Evolutionary conservation across 1,140 invertebrate genomes (phyloP).

Genomic region (Scaptodrosophila lebanonensis): DNA sequence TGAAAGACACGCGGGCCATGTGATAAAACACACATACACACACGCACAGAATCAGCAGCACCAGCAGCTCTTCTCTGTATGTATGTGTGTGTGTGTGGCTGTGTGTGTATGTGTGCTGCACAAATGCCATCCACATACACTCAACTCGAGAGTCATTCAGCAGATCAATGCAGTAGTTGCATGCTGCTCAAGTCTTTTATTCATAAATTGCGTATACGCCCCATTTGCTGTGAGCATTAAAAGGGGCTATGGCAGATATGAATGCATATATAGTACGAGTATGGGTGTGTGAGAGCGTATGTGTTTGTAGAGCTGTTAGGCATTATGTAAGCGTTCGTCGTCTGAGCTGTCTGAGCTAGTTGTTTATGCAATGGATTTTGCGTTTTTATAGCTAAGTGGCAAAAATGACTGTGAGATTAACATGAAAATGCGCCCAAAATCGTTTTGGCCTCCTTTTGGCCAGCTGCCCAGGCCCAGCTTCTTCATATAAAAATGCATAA

Average conservation of each 20-base stretch:
- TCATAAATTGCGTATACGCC: constrained; percentile 45
- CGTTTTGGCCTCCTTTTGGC: constrained; percentile 19
- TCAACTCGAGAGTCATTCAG: constrained; percentile 14
- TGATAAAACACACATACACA: too few relatives aligned
- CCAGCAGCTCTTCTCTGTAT: too few relatives aligned
- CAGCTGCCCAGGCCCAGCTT: too few relatives aligned
- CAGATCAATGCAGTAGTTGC: constrained; percentile 1
- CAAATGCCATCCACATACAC: constrained; percentile 3
- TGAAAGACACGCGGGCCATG: too few relatives aligned
- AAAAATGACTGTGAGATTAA: constrained; percentile 23
- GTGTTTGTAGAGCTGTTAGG: too few relatives aligned
- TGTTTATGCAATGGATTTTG: constrained; percentile 37
- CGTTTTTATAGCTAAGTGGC: constrained; percentile 38
- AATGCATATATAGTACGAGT: too few relatives aligned
- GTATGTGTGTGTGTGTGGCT: not conserved
- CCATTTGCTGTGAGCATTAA: not conserved
- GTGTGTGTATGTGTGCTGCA: not conserved
- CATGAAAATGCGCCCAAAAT: constrained; percentile 18
- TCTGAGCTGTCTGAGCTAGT: not conserved
- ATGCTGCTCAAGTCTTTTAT: not conserved
- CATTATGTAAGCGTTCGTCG: too few relatives aligned
- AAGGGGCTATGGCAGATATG: not conserved
- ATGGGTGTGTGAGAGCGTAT: too few relatives aligned
- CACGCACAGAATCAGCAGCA: not conserved
- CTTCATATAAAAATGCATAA: constrained; percentile 70